Evolutionary conservation across 1,140 invertebrate genomes (phyloP).

Genomic region (Euborellia annulipes): DNA sequence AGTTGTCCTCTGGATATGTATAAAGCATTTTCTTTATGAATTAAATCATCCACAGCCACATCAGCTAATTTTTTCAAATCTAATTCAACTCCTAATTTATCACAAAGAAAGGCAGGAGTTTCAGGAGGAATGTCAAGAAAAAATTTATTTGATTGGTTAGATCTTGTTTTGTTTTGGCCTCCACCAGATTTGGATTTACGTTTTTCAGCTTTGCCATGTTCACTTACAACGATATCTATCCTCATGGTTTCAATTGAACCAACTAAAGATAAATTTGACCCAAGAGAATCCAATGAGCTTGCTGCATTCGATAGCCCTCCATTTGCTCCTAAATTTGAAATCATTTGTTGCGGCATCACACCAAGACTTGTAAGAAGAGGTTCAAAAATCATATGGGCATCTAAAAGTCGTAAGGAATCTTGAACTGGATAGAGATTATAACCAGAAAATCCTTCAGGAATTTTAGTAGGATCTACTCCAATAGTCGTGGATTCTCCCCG

Average conservation of each 20-base stretch:
- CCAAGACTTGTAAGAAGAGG: conserved; percentile 68
- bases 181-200: conserved; percentile 26
- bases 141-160: conserved; percentile 24
- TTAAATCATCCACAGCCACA: conserved; percentile 70
- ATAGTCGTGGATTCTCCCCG: no score
- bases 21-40: conserved; percentile 61
- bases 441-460: conserved; percentile 15
- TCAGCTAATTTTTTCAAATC: conserved; percentile 81
- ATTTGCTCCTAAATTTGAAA: conserved; percentile 28
- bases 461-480: no score
- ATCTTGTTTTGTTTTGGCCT: conserved; percentile 23
- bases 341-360: conserved; percentile 74
- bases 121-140: conserved; percentile 51
- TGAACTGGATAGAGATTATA: conserved; percentile 56
- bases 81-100: conserved; percentile 74
- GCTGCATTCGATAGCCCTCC: conserved; percentile 6
- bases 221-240: conserved; percentile 86
- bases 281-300: conserved; percentile 50
- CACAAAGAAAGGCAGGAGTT: conserved; percentile 80
- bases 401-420: conserved; percentile 64
- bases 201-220: conserved; percentile 39
- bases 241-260: conserved; percentile 72
- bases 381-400: conserved; percentile 87
- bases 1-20: conserved; percentile 73
- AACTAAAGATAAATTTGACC: conserved; percentile 77